phyloP scores from a whole-genome alignment of 2,113 vertebrate genomes.

The Cacatua alba region DNA sequence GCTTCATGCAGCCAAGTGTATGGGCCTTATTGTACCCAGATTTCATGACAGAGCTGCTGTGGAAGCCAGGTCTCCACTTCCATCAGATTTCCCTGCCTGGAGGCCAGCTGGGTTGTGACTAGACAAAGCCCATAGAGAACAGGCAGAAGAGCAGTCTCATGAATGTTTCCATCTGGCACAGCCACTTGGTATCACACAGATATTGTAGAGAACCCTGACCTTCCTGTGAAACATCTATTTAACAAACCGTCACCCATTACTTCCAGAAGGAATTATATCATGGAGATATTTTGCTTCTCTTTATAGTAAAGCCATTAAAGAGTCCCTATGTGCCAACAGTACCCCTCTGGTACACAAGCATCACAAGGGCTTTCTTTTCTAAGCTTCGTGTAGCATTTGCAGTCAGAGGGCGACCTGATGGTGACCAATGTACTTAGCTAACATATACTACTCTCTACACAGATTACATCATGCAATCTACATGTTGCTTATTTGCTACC shows the following conservation, averaged over 20 bases:
- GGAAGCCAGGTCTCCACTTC: neutral
- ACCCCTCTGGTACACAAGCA: neutral
- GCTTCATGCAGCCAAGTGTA: neutral
- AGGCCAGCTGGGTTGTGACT: neutral
- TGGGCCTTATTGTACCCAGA: neutral
- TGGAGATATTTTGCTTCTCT: neutral
- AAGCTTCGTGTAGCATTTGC: neutral
- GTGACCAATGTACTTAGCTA: neutral
- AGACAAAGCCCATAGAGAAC: neutral
- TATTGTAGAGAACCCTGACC: neutral
- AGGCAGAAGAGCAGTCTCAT: neutral
- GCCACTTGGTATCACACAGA: neutral
- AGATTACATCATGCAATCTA: constrained; percentile 15
- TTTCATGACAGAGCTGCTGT: neutral
- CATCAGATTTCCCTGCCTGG: neutral
- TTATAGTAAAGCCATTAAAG: neutral
- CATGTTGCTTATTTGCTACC: constrained; percentile 47
- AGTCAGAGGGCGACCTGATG: neutral
- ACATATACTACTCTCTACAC: neutral
- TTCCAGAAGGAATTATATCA: neutral
- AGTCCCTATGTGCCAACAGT: neutral
- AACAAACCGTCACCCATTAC: neutral
- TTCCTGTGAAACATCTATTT: neutral
- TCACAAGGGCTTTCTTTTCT: neutral
- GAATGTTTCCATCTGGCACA: neutral